These are phyloP conservation scores for Thamnophis elegans DNA, from an alignment of 2,797 vertebrate species.

Conservation along the genomic window DNA sequence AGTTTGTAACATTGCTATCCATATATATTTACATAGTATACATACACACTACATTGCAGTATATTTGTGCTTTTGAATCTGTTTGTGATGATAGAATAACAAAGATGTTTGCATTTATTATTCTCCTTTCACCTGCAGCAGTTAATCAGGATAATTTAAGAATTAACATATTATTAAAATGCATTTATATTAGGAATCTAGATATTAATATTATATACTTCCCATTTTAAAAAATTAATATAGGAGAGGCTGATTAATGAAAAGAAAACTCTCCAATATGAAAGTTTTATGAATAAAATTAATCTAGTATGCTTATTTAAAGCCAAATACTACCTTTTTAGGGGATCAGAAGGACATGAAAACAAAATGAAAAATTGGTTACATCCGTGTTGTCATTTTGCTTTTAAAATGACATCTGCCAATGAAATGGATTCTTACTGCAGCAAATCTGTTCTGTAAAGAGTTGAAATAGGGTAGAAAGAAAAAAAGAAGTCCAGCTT, in stretches of 20 bases:
- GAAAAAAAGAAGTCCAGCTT: neutral
- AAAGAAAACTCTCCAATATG: constrained; percentile 51
- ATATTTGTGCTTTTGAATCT: constrained; percentile 76
- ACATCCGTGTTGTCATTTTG: neutral
- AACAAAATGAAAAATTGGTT: constrained; percentile 25
- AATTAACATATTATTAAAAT: constrained; percentile 62
- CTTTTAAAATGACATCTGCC: neutral
- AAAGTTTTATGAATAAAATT: constrained; percentile 56
- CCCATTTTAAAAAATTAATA: constrained; percentile 60
- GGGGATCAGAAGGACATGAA: constrained; percentile 50
- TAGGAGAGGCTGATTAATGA: constrained; percentile 62
- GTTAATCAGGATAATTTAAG: constrained; percentile 70
- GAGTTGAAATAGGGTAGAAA: neutral
- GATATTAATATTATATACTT: constrained; percentile 67
- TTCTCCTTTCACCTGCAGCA: constrained; percentile 69
- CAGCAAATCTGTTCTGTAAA: neutral
- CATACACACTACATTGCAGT: constrained; percentile 58
- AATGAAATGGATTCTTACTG: neutral
- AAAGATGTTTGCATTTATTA: constrained; percentile 71
- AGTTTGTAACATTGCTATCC: constrained; percentile 68
- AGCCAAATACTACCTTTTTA: constrained; percentile 45
- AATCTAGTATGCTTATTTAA: constrained; percentile 59
- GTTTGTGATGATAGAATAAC: constrained; percentile 70
- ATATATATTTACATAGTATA: constrained; percentile 59
- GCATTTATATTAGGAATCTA: constrained; percentile 71